Evolutionary conservation across 2,888 invertebrate species (phyloP), one percentile per base, ranked within the genome.

Genomic region (Coelogynopora nodosa): DNA sequence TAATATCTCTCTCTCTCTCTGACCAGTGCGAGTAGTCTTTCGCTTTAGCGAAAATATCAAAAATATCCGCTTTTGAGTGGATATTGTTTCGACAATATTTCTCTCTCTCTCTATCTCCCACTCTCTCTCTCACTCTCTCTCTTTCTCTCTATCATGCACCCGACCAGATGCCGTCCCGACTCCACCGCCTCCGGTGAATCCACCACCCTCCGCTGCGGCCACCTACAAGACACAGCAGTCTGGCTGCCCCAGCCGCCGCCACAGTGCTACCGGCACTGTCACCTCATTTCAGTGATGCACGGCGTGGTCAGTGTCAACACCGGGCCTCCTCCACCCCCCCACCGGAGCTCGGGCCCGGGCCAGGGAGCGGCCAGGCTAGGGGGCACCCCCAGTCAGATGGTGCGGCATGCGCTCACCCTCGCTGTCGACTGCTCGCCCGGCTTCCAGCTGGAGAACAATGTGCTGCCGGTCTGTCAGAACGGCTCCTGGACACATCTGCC

Each of bases 181-280:
- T 30, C 84, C 0, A 84, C 84, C 0, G 26, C 49, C 31, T 31
- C 49, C n/a, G 84, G 84, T 1, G 31, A 84, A 31, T 30, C 84
- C 26, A 31, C 84, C 26, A 1, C n/a, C n/a, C 49, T 84, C 23
- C 26, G 29, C 18, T 84, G 84, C 49, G 84, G 31, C 23, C 0
- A 18, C 23, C 23, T 30, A 13, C 26, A 27, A 18, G 26, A 30
- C 49, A 31, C 23, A 18, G 13, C 30, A 1, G n/a, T 31, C 31
- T 84, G 84, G 84, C 13, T 84, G 13, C 84, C 84, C 2, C 31
- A 84, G 23, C 84, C 84, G 2, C 10, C 31, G 1, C 84, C 84
- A 0, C 84, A 84, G 30, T 84, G 84, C 27, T 31, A 29, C 10
- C 84, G 31, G 26, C 31, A 84, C 49, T 84, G 84, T 31, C 74